These are phyloP conservation scores for Chesias legatella DNA, from an alignment of 2,888 invertebrate genomes.

Conservation along the genomic window DNA sequence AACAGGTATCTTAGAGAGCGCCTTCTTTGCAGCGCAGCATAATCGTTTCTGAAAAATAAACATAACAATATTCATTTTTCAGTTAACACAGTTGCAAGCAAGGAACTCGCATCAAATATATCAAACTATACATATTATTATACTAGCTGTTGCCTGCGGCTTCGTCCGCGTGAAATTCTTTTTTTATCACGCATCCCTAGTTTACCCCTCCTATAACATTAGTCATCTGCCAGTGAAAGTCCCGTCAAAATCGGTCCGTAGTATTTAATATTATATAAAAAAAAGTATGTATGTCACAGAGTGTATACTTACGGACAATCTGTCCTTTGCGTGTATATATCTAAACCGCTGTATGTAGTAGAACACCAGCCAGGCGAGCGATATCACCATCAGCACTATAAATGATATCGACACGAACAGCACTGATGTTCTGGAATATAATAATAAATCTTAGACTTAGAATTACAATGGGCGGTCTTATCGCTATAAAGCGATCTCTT, in stretches of 20 bases:
- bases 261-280: too few species aligned
- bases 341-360: conserved; percentile 97
- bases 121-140: too few species aligned
- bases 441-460: too few species aligned
- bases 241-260: neutral
- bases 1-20: conserved; percentile 95
- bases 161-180: too few species aligned
- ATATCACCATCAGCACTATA: conserved; percentile 96
- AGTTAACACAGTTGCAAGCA: too few species aligned
- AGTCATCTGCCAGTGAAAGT: neutral
- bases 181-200: too few species aligned
- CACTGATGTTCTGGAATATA: conserved; percentile 88
- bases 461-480: too few species aligned
- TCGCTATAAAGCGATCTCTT: too few species aligned
- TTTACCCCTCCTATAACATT: too few species aligned
- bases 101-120: too few species aligned
- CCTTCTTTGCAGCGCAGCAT: conserved; percentile 96
- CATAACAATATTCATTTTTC: neutral
- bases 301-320: conserved; percentile 90
- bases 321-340: conserved; percentile 96
- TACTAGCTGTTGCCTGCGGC: too few species aligned
- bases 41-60: conserved; percentile 86
- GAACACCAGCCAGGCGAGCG: conserved; percentile 96
- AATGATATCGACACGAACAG: conserved; percentile 97
- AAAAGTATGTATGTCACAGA: too few species aligned